Conservation (phyloP, 2,797 vertebrate genomes). For the Lepilemur septentrionalis region DNA sequence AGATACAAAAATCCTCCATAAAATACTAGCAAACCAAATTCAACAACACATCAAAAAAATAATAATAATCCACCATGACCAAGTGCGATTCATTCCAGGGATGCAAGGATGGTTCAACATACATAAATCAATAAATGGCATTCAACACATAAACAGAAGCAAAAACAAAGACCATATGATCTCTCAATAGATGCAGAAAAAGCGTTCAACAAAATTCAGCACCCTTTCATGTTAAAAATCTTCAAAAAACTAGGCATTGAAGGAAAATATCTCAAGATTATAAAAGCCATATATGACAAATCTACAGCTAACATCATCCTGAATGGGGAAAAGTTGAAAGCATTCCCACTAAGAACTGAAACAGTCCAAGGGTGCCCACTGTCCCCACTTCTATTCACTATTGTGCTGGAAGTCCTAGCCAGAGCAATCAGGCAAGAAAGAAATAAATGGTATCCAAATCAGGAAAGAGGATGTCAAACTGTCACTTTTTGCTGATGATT, state of each 20-base stretch:
- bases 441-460: not conserved
- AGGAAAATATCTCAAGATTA: not conserved
- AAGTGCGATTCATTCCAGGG: not conserved
- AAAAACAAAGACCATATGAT: not conserved
- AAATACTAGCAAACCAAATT: not conserved
- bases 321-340: not conserved
- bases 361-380: not conserved
- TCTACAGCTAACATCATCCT: not conserved
- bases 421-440: not conserved
- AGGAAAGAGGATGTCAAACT: not conserved
- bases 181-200: too few species aligned
- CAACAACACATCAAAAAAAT: not conserved
- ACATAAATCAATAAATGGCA: not conserved
- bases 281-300: not conserved
- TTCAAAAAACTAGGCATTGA: not conserved
- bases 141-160: not conserved
- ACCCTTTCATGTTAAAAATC: not conserved
- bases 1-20: not conserved
- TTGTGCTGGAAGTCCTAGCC: not conserved
- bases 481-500: not conserved
- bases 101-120: not conserved
- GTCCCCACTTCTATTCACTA: not conserved
- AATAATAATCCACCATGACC: not conserved
- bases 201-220: not conserved
- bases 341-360: not conserved